Conservation (phyloP, 2,797 vertebrate species). For the Phrynocephalus guinanensis region DNA sequence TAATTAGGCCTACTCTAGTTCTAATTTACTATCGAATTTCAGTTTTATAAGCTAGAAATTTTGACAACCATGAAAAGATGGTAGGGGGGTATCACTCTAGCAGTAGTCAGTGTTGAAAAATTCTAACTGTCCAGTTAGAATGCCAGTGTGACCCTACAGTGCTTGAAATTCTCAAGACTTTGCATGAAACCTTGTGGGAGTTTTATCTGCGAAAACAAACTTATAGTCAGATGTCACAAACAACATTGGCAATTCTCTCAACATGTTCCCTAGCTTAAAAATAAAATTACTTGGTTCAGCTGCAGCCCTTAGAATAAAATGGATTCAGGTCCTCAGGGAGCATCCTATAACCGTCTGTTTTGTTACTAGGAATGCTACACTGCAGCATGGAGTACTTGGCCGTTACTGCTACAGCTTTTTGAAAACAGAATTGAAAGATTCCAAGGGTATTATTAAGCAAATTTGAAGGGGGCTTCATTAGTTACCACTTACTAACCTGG, state of each 20-base stretch:
- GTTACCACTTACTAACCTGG: constrained; percentile 69
- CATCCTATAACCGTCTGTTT: not conserved
- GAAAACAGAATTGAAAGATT: constrained; percentile 59
- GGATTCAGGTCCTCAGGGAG: not conserved
- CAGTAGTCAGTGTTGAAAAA: not conserved
- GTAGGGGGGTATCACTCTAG: not conserved
- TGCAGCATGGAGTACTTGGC: constrained; percentile 42
- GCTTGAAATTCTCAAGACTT: not conserved
- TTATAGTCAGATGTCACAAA: not conserved
- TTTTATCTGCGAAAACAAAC: not conserved
- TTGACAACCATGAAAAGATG: not conserved
- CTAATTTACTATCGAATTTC: not conserved
- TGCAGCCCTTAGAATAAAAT: not conserved
- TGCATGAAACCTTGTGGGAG: not conserved
- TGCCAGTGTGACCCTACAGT: not conserved
- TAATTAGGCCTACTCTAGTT: too few species aligned
- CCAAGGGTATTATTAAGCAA: constrained; percentile 59
- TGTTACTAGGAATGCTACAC: constrained; percentile 46
- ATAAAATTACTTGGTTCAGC: not conserved
- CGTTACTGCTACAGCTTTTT: constrained; percentile 59
- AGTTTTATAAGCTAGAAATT: not conserved
- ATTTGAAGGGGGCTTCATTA: constrained; percentile 51
- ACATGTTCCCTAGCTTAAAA: not conserved
- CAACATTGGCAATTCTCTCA: not conserved
- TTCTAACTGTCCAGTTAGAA: not conserved